phyloP scores from a whole-genome alignment of 92 coral and sea anemone species.

The Parazoanthus atlanticus region DNA sequence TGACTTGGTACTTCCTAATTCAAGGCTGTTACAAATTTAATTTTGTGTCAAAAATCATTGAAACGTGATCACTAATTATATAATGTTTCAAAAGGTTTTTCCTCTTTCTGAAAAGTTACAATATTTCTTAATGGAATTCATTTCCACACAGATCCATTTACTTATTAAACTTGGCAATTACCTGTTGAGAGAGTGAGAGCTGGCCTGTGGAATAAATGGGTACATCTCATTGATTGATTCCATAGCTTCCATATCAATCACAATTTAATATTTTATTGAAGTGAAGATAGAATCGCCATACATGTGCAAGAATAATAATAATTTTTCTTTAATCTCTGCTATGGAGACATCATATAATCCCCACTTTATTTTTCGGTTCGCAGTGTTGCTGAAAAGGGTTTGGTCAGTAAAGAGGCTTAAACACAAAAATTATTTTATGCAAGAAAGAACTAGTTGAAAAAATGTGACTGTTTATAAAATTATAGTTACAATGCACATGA shows the following conservation, averaged over 20 bases:
- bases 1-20: neutral
- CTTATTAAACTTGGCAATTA: neutral
- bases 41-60: no score
- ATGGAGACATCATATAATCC: neutral
- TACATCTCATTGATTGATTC: slow-evolving; percentile 1
- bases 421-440: no score
- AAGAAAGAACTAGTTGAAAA: no score
- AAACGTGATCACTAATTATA: no score
- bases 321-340: neutral
- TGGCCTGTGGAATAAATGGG: neutral
- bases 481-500: no score
- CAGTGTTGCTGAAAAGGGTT: no score
- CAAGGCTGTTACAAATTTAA: neutral
- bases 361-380: neutral
- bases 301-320: neutral
- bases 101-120: neutral
- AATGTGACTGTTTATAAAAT: no score
- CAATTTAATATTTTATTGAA: neutral
- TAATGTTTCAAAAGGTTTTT: neutral
- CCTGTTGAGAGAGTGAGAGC: neutral
- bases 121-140: neutral
- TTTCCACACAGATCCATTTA: neutral
- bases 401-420: neutral
- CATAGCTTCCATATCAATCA: neutral
- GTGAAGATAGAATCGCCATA: neutral